These are phyloP conservation scores for Phania funesta DNA, from an alignment of 2,888 invertebrate species.

Conservation along the genomic window DNA sequence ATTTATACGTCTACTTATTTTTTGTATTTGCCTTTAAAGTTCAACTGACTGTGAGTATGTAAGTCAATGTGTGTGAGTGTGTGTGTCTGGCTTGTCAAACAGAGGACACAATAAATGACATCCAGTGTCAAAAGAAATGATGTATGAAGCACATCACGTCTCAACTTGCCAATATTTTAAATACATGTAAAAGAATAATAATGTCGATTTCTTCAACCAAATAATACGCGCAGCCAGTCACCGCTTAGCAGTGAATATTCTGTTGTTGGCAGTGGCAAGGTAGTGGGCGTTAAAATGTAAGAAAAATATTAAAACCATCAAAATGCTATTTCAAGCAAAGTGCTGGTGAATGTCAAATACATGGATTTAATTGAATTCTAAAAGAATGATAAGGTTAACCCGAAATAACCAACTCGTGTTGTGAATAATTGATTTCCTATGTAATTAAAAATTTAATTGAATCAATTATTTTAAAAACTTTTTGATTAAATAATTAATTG, in stretches of 20 bases:
- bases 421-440: no score
- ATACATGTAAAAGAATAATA: conserved; percentile 28
- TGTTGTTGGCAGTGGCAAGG: background rate
- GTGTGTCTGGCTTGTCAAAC: conserved; percentile 62
- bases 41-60: background rate
- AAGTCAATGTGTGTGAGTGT: background rate
- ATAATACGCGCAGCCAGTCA: background rate
- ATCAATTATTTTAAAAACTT: no score
- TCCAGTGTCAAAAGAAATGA: conserved; percentile 62
- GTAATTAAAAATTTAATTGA: no score
- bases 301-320: conserved; percentile 20
- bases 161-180: conserved; percentile 47
- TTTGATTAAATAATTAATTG: no score
- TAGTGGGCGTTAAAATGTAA: background rate
- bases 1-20: background rate
- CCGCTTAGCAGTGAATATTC: background rate
- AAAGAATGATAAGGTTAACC: no score
- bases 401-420: no score
- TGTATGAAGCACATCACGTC: conserved; percentile 65
- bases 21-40: conserved; percentile 20
- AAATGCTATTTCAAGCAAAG: no score
- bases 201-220: conserved; percentile 39
- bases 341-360: no score
- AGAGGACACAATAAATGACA: conserved; percentile 65
- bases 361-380: no score